These are phyloP conservation scores for Nephrocerus scutellatus DNA, from an alignment of 2,888 invertebrate species.

Conservation along the genomic window DNA sequence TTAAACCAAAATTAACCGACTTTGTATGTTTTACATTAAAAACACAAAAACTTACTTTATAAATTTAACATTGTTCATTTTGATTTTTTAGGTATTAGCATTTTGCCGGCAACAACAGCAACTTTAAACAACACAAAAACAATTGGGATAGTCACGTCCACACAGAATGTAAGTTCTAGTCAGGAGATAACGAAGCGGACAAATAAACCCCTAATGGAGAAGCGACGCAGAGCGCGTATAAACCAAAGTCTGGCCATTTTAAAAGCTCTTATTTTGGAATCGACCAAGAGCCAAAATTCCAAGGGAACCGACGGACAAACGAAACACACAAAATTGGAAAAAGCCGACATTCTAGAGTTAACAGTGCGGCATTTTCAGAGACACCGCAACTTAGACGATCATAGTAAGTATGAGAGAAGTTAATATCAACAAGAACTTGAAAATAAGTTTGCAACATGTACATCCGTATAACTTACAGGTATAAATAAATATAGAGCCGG, in stretches of 20 bases:
- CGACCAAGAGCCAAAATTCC: slow-evolving; percentile 51
- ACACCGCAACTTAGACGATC: slow-evolving; percentile 61
- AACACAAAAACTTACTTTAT: too few relatives aligned
- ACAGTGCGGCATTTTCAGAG: slow-evolving; percentile 75
- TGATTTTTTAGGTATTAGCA: slow-evolving; percentile 26
- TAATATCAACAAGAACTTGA: not conserved
- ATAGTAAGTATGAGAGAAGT: slow-evolving; percentile 38
- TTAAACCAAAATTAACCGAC: too few relatives aligned
- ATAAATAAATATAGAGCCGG: slow-evolving; percentile 51
- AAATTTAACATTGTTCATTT: too few relatives aligned
- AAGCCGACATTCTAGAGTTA: slow-evolving; percentile 72
- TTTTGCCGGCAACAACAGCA: slow-evolving; percentile 29
- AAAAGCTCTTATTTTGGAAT: slow-evolving; percentile 64
- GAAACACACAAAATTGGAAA: slow-evolving; percentile 76
- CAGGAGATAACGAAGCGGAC: slow-evolving; percentile 52
- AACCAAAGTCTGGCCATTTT: slow-evolving; percentile 67
- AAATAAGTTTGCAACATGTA: not conserved
- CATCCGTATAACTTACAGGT: slow-evolving; percentile 22
- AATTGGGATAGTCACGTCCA: slow-evolving; percentile 40
- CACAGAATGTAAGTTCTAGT: slow-evolving; percentile 44
- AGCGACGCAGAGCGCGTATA: slow-evolving; percentile 64
- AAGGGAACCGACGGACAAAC: slow-evolving; percentile 51
- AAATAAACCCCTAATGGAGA: slow-evolving; percentile 74
- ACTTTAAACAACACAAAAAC: slow-evolving; percentile 31
- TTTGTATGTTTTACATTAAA: too few relatives aligned